Evolutionary conservation across 2,797 vertebrate species (phyloP).

Genomic region (Arremon brunneinucha): DNA sequence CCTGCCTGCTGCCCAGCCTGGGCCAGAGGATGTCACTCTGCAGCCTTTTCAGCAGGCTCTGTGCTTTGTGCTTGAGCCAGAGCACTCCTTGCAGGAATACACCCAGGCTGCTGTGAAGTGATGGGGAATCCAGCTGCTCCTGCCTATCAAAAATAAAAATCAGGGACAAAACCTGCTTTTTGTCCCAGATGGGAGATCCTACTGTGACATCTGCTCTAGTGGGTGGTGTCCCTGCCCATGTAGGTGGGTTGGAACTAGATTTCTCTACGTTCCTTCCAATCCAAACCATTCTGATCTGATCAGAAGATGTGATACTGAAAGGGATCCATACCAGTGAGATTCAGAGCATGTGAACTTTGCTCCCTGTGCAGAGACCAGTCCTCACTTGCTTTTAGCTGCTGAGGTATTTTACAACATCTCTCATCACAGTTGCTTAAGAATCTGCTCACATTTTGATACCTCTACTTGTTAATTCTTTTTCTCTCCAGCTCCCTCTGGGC

Average conservation of each 20-base stretch:
- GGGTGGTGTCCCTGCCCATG: not conserved
- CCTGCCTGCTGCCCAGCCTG: not conserved
- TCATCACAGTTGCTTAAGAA: not conserved
- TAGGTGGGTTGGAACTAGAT: not conserved
- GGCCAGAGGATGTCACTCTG: not conserved
- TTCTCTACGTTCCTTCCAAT: not conserved
- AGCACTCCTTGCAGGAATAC: not conserved
- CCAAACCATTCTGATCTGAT: not conserved
- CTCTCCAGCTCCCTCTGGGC: not conserved
- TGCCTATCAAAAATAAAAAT: not conserved
- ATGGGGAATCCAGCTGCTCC: not conserved
- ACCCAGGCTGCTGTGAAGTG: not conserved
- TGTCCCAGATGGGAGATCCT: not conserved
- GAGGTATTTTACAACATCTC: not conserved
- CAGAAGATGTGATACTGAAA: not conserved
- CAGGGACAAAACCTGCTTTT: not conserved
- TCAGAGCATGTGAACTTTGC: not conserved
- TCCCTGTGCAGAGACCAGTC: not conserved
- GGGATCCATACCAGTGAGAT: accelerated
- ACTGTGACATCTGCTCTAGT: not conserved
- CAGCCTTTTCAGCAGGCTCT: not conserved
- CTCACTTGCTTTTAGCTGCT: not conserved
- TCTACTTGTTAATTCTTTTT: not conserved
- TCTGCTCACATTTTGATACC: not conserved
- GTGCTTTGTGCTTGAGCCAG: not conserved